Percentiles rank a stretch among this genome's conserved stretches.
phyloP scores from a whole-genome alignment of 2,797 vertebrate genomes.

The Macropodus opercularis region DNA sequence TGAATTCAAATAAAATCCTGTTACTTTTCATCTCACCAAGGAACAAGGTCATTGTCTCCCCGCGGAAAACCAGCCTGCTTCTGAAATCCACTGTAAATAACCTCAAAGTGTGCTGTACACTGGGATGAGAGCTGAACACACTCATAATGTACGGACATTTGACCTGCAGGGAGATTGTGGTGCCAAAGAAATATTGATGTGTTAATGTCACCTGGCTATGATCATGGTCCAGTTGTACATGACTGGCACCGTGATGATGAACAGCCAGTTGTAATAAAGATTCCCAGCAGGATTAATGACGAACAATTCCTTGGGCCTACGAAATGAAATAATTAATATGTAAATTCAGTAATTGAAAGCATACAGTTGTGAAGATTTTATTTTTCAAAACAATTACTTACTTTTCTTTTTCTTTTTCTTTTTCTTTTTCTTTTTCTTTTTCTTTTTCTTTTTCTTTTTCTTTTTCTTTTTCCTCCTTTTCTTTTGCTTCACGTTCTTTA shows the following conservation, averaged over 20 bases:
- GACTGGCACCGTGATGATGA: conserved; percentile 92
- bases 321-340: conserved; percentile 10
- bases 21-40: neutral
- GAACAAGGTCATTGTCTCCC: neutral
- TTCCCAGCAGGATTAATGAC: conserved; percentile 92
- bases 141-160: conserved; percentile 1
- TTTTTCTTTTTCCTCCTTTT: conserved; percentile 72
- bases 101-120: neutral
- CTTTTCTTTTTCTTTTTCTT: conserved; percentile 60
- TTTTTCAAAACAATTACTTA: conserved; percentile 25
- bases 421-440: conserved; percentile 61
- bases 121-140: neutral
- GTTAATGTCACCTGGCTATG: conserved; percentile 88
- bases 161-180: neutral
- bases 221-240: conserved; percentile 99
- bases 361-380: neutral
- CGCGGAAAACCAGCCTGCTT: neutral
- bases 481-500: conserved; percentile 54
- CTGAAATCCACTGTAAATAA: neutral
- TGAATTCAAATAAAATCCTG: neutral
- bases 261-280: conserved; percentile 94
- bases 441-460: conserved; percentile 74
- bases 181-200: neutral
- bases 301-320: conserved; percentile 82
- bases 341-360: neutral